Conservation (phyloP, 2,113 vertebrate species). For the Erythrolamprus reginae region DNA sequence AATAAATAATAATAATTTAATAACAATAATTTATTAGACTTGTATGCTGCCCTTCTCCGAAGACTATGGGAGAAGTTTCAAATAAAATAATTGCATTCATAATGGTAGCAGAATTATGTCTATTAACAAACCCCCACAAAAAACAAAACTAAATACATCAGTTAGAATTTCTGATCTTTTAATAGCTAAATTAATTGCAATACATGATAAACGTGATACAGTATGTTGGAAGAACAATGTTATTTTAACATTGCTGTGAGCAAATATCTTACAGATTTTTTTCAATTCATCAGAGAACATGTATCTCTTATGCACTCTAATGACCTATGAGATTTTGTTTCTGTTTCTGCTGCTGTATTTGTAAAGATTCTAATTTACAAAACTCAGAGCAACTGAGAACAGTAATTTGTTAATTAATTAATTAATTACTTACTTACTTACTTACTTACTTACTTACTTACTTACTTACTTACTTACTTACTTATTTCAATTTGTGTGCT, state of each 20-base stretch:
- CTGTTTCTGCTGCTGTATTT: background rate
- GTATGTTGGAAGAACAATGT: background rate
- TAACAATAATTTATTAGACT: no score
- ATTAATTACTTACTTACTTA: no score
- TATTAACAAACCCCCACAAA: no score
- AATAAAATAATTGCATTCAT: background rate
- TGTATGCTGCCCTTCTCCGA: no score
- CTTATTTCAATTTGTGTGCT: no score
- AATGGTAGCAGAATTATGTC: background rate
- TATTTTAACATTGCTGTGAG: background rate
- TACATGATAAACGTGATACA: background rate
- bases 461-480: no score
- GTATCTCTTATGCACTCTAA: background rate
- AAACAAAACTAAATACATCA: background rate
- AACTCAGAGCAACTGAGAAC: background rate
- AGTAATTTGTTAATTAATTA: no score
- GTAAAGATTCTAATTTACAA: background rate
- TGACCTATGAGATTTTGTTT: background rate
- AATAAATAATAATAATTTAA: no score
- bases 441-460: no score
- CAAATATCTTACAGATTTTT: background rate
- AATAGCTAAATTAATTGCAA: background rate
- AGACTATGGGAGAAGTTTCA: background rate
- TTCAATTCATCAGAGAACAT: background rate
- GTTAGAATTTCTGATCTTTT: background rate